phyloP scores from a whole-genome alignment of 2,888 invertebrate species.

The Drosophila pegasa region DNA sequence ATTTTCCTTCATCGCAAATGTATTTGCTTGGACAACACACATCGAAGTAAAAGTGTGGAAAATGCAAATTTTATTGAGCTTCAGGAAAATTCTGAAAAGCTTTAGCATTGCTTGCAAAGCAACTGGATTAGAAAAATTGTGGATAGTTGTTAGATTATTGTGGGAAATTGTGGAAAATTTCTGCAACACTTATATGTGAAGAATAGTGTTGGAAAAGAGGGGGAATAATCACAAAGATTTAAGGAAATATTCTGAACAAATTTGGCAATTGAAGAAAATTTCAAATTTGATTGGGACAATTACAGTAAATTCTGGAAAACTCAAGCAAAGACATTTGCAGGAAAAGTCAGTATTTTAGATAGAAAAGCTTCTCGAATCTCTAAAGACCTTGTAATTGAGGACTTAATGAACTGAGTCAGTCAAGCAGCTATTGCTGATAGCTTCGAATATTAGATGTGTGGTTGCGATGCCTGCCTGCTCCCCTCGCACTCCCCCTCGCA shows the following conservation, averaged over 20 bases:
- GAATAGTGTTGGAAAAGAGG: no score
- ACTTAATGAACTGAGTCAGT: not conserved
- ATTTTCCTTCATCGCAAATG: not conserved
- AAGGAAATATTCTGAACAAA: no score
- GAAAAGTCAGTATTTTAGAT: not conserved
- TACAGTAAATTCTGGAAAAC: not conserved
- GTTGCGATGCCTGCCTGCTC: not conserved
- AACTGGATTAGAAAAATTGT: no score
- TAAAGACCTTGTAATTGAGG: not conserved
- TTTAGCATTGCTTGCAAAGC: no score
- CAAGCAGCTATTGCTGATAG: not conserved
- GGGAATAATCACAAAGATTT: no score
- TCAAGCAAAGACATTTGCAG: not conserved
- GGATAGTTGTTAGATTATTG: no score
- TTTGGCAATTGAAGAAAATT: no score
- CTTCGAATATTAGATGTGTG: not conserved
- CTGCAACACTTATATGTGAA: no score
- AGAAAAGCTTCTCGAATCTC: not conserved
- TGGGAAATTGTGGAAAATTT: no score
- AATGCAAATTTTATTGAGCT: not conserved
- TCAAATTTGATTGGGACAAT: not conserved
- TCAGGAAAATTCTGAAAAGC: no score
- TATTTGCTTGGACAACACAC: not conserved
- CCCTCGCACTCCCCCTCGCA: not conserved
- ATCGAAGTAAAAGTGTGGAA: not conserved